Evolutionary conservation across 2,888 invertebrate species (phyloP), one percentile per base, ranked within the genome.

Genomic region (Torymus aiolomorphi): DNA sequence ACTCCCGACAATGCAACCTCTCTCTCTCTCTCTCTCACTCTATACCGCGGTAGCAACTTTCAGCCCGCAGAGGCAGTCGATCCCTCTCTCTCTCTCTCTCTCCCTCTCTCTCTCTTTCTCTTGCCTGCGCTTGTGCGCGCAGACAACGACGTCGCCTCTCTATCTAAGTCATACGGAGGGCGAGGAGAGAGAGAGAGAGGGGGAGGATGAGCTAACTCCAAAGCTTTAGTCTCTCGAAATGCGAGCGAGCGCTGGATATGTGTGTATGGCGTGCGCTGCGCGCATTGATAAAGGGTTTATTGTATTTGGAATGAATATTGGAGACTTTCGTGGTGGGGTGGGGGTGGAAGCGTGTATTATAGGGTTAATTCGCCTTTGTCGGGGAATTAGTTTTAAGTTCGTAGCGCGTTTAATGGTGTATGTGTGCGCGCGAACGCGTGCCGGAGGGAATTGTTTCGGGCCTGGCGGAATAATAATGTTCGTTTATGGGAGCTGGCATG

Each of bases 241-340:
- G 59, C 59, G 59, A 13, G 70, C 8, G 11, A 20, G 16, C 14
- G 20, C 52, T 8, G 18, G 24, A 42, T 57, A 42, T 42, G 69
- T 20, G 16, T 24, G 3, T 24, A 24, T 24, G 2, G 12, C 5
- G 16, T 16, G 31, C 20, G n/a, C 14, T 42, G 56, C 14, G 61
- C 54, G 56, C 62, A 76, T 76, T 76, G 76, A 76, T 76, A 76
- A 76, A 62, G 42, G 66, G 31, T 42, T 77, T 66, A 78, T 72
- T 78, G 76, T 77, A 77, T 71, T 66, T 72, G 24, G 65, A 59
- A 72, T 72, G 77, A 78, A 78, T 78, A 78, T 72, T 52, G 72
- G 57, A 65, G 75, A 67, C 76, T 67, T 67, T 62, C 69, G 72
- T 62, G 57, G 3, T 49, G 11, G 16, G 31, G 51, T 18, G 65